Conservation (phyloP, 2,888 invertebrate genomes). For the Oasisia sp. region DNA sequence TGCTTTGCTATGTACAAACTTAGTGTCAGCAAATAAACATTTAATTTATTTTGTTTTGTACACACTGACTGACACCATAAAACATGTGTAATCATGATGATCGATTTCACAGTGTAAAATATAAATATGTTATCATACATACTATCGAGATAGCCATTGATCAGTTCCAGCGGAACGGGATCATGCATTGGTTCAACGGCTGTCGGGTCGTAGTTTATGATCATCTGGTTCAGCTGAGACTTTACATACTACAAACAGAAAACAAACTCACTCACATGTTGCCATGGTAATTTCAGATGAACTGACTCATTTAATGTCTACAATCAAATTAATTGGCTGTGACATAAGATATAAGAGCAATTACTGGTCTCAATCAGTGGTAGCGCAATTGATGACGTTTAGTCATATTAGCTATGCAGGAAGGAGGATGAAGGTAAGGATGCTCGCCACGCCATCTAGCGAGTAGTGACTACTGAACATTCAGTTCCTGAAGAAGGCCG, state of each 20-base stretch:
- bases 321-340: too few species aligned
- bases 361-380: too few species aligned
- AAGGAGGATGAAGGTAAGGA: too few species aligned
- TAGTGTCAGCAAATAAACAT: neutral
- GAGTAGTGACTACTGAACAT: too few species aligned
- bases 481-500: too few species aligned
- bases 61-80: neutral
- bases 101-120: neutral
- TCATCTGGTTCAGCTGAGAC: constrained; percentile 54
- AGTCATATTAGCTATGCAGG: too few species aligned
- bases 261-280: neutral
- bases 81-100: neutral
- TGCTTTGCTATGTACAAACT: neutral
- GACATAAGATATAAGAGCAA: too few species aligned
- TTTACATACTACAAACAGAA: constrained; percentile 55
- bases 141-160: constrained; percentile 56
- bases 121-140: constrained; percentile 14
- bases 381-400: too few species aligned
- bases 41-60: neutral
- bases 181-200: constrained; percentile 42
- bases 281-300: too few species aligned
- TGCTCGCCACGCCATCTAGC: too few species aligned
- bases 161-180: constrained; percentile 52
- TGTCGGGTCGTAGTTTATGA: constrained; percentile 61
- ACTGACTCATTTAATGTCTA: too few species aligned